Conservation (phyloP, 2,888 invertebrate species). For the Cheilosia urbana region DNA sequence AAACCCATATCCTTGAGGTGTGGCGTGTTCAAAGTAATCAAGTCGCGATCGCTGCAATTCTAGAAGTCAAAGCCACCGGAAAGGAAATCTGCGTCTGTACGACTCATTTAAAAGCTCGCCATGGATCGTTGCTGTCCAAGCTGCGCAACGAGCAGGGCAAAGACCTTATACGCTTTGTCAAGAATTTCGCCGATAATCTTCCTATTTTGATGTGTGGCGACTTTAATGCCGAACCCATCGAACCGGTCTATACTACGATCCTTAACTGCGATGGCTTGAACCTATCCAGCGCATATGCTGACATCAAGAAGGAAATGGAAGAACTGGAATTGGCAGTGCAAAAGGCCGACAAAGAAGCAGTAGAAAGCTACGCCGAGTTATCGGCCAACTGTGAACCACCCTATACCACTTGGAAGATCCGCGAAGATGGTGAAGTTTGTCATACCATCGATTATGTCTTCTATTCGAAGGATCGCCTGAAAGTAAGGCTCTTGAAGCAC, state of each 20-base stretch:
- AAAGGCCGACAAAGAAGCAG: constrained; percentile 31
- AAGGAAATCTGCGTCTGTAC: constrained; percentile 88
- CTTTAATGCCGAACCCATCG: constrained; percentile 90
- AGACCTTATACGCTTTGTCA: constrained; percentile 86
- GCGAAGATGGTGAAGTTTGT: constrained; percentile 89
- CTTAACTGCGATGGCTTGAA: constrained; percentile 83
- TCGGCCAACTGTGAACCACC: constrained; percentile 86
- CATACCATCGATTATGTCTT: constrained; percentile 91
- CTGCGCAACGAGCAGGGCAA: constrained; percentile 89
- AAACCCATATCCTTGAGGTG: constrained; percentile 87
- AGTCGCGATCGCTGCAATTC: constrained; percentile 86
- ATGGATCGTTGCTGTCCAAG: constrained; percentile 87
- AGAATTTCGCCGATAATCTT: constrained; percentile 83
- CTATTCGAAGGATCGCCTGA: constrained; percentile 86
- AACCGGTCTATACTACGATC: constrained; percentile 88
- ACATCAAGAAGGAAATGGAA: constrained; percentile 80
- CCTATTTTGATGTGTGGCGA: constrained; percentile 89
- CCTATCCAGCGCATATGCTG: constrained; percentile 85
- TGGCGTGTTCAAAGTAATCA: constrained; percentile 90
- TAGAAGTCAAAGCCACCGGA: constrained; percentile 85
- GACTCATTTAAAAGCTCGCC: constrained; percentile 90
- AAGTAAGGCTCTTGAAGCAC: constrained; percentile 82
- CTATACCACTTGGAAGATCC: constrained; percentile 91
- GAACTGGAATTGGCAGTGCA: constrained; percentile 54
- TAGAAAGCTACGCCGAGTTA: constrained; percentile 76